Evolutionary conservation across 2,113 vertebrate genomes (phyloP), one percentile per base, ranked within the genome.

Genomic region (Junco hyemalis): DNA sequence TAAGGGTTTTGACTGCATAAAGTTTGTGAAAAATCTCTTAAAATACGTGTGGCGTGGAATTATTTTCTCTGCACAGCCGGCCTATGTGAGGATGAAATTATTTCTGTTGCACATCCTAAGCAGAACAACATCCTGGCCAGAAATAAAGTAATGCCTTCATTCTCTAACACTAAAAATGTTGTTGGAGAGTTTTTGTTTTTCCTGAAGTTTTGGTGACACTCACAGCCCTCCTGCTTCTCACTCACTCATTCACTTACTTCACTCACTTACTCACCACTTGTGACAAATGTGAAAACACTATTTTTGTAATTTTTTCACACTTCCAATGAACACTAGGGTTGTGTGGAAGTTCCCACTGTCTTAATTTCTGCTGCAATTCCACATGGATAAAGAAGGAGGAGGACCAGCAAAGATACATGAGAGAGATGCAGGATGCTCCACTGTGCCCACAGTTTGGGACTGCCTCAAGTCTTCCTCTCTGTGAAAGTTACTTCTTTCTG

Each of bases 251-350:
- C 40, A 51, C 35, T n/a, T 31, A 51, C 33, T 47, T n/a, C 38
- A 51, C 33, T 47, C n/a, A 11, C 28, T 84, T 36, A 24, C 25
- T 60, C 56, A 26, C 40, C 50, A 44, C 11, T 33, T 1, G 2
- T 0, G 3, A 51, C 36, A 78, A 88, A 65, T 0, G 0, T n/a
- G 25, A 40, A 51, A 90, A 40, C 16, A n/a, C 4, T 13, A 4
- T 18, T 81, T 61, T 77, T 45, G 20, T 16, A 22, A 8, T 24
- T 74, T 48, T 80, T 88, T 65, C 35, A 63, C 29, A 60, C 6
- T 76, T 86, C 15, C 33, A 76, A 8, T 3, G 8, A 77, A 54
- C 60, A 42, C 16, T 10, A 12, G 11, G 13, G 24, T n/a, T 63
- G 6, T 68, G 42, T 71, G 72, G 42, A 74, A 78, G 35, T 19